A percentile compares a stretch with the other conserved stretches of the same genome.
phyloP scores from a whole-genome alignment of 2,797 vertebrate species.

The Sebastes itinus region DNA sequence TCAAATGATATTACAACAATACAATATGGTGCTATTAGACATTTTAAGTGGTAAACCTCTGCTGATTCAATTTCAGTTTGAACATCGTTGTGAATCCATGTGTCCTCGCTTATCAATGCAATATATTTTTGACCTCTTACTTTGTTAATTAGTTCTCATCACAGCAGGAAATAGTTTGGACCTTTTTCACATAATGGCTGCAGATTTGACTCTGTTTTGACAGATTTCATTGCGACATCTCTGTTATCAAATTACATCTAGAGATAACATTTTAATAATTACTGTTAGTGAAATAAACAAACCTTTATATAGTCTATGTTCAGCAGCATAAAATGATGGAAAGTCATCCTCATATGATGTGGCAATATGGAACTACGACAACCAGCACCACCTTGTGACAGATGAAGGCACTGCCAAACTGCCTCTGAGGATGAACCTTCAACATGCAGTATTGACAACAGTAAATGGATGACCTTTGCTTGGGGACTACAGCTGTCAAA shows the following conservation, averaged over 20 bases:
- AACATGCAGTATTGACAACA: background rate
- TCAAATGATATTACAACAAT: background rate
- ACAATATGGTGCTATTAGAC: background rate
- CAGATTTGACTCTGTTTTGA: background rate
- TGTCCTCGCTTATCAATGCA: background rate
- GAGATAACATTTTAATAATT: background rate
- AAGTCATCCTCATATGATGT: background rate
- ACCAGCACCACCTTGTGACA: slow-evolving; percentile 38
- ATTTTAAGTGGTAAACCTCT: background rate
- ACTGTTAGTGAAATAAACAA: background rate
- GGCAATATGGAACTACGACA: background rate
- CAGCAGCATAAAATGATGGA: background rate
- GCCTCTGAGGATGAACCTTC: background rate
- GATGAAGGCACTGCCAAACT: background rate
- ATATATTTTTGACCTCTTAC: background rate
- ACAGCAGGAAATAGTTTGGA: background rate
- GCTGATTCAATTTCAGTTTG: background rate
- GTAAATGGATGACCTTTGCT: background rate
- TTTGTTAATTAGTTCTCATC: background rate
- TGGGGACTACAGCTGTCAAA: too few species aligned
- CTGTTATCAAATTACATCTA: background rate
- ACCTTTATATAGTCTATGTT: background rate
- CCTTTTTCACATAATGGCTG: background rate
- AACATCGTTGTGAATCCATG: background rate
- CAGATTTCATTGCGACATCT: background rate